Percentiles rank a stretch among this genome's conserved stretches.
Evolutionary conservation across 1,140 invertebrate species (phyloP).

Genomic region (Drosophila pseudoobscura): DNA sequence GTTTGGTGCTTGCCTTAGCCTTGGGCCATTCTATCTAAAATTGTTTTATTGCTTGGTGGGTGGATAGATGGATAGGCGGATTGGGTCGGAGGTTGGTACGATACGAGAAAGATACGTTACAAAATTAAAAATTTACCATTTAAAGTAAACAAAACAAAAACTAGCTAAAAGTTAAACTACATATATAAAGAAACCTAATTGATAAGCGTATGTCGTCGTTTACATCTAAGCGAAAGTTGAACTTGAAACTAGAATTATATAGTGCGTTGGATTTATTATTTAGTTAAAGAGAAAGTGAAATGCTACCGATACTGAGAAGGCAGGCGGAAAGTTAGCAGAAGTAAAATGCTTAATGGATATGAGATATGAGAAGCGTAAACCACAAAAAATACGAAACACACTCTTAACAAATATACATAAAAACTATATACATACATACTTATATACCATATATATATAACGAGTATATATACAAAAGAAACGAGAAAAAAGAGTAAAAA

Average conservation of each 20-base stretch:
- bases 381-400: slow-evolving; percentile 68
- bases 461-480: slow-evolving; percentile 38
- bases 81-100: slow-evolving; percentile 25
- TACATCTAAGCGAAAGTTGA: slow-evolving; percentile 82
- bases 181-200: slow-evolving; percentile 81
- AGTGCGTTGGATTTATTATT: slow-evolving; percentile 82
- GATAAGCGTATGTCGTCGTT: slow-evolving; percentile 80
- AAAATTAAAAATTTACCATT: slow-evolving; percentile 78
- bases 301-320: slow-evolving; percentile 28
- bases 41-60: slow-evolving; percentile 3
- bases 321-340: slow-evolving; percentile 53
- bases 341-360: slow-evolving; percentile 43
- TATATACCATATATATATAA: slow-evolving; percentile 58
- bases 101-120: slow-evolving; percentile 59
- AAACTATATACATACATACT: slow-evolving; percentile 56
- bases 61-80: background rate
- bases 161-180: slow-evolving; percentile 82
- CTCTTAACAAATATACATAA: slow-evolving; percentile 70
- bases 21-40: slow-evolving; percentile 1
- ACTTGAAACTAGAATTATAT: slow-evolving; percentile 82
- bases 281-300: slow-evolving; percentile 61
- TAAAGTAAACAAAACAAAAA: slow-evolving; percentile 74
- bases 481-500: slow-evolving; percentile 52
- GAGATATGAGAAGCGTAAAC: slow-evolving; percentile 37
- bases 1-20: slow-evolving; percentile 27